Percentiles rank a stretch among this genome's conserved stretches.
Evolutionary conservation across 2,797 vertebrate genomes (phyloP).

Genomic region (Falco rusticolus): DNA sequence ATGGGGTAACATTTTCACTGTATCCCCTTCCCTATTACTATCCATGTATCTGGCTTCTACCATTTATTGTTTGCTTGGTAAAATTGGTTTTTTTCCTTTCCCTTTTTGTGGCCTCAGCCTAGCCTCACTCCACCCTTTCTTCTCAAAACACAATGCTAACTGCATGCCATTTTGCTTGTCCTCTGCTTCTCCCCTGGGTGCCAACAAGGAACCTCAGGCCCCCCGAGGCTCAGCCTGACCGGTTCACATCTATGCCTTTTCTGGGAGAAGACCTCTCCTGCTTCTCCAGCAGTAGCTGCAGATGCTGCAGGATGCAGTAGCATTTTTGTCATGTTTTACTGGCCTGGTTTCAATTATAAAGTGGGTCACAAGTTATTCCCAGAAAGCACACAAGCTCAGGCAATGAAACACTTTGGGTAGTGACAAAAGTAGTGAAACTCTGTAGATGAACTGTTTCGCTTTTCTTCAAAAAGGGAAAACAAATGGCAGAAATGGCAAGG

Average conservation of each 20-base stretch:
- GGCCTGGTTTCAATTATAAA: conserved; percentile 27
- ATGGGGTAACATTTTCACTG: neutral
- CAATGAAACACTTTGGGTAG: neutral
- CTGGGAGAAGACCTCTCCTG: neutral
- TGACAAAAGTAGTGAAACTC: conserved; percentile 4
- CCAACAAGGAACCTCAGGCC: neutral
- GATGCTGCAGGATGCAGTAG: neutral
- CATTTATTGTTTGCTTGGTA: neutral
- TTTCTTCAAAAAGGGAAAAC: neutral
- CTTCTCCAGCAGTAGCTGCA: neutral
- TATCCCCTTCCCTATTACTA: neutral
- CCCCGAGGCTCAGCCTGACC: neutral
- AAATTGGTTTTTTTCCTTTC: neutral
- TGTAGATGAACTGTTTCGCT: neutral
- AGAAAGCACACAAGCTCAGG: neutral
- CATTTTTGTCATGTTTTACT: conserved; percentile 4
- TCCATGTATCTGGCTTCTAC: neutral
- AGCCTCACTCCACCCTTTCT: neutral
- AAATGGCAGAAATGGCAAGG: neutral
- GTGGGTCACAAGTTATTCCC: neutral
- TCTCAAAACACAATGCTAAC: neutral
- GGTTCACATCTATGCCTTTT: neutral
- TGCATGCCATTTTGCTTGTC: neutral
- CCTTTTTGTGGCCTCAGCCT: neutral
- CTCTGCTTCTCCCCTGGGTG: neutral